A percentile compares a stretch with the other conserved stretches of the same genome.
phyloP scores from a whole-genome alignment of 2,797 vertebrate species.

The Allobates femoralis region DNA sequence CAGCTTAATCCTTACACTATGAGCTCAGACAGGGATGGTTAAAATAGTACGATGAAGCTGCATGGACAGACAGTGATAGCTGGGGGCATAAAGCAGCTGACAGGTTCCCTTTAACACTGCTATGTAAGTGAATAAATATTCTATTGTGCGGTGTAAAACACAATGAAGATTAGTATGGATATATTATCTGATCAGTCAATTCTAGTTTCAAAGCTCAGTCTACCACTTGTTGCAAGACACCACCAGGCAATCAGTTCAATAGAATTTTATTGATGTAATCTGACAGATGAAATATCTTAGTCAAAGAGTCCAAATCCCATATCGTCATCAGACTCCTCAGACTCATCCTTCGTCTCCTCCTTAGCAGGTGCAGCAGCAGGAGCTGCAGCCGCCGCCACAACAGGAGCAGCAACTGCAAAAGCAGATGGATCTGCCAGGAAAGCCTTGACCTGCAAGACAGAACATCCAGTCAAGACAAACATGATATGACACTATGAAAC shows the following conservation, averaged over 20 bases:
- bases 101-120: too few species aligned
- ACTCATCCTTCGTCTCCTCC: slow-evolving; percentile 86
- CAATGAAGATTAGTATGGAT: neutral
- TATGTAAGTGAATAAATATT: too few species aligned
- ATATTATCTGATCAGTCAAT: neutral
- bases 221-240: neutral
- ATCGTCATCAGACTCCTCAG: slow-evolving; percentile 90
- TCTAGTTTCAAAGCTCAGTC: neutral
- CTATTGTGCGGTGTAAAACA: too few species aligned
- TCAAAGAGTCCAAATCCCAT: slow-evolving; percentile 98
- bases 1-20: too few species aligned
- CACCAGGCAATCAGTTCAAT: neutral
- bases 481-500: neutral
- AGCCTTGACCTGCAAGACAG: slow-evolving; percentile 85
- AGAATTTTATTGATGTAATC: slow-evolving; percentile 8
- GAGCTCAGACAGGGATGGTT: too few species aligned
- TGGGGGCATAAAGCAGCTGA: too few species aligned
- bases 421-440: slow-evolving; percentile 94
- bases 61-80: too few species aligned
- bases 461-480: neutral
- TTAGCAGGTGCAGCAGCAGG: slow-evolving; percentile 75
- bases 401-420: slow-evolving; percentile 81
- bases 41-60: too few species aligned
- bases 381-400: slow-evolving; percentile 65
- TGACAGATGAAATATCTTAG: slow-evolving; percentile 68